A percentile compares a stretch with the other conserved stretches of the same genome.
These are phyloP conservation scores for Nemurella pictetii DNA, from an alignment of 2,888 invertebrate genomes.

Conservation along the genomic window DNA sequence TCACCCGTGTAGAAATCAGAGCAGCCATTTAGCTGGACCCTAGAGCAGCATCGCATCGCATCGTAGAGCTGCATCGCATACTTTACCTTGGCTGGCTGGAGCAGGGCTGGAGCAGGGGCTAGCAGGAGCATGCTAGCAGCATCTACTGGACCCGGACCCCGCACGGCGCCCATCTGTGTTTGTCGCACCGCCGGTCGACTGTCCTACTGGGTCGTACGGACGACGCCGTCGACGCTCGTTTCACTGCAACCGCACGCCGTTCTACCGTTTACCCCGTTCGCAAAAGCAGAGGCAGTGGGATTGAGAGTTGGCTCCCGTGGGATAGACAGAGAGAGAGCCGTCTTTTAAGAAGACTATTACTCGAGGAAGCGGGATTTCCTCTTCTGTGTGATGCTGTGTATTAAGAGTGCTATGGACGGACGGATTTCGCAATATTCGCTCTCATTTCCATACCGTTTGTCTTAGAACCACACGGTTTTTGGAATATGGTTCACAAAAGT, in stretches of 20 bases:
- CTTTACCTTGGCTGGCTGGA: neutral
- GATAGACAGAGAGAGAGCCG: neutral
- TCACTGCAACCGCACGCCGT: neutral
- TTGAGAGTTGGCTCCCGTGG: neutral
- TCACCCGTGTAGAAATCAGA: conserved; percentile 23
- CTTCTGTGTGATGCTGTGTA: neutral
- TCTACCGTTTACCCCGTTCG: neutral
- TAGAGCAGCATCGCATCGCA: neutral
- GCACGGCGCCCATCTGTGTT: neutral
- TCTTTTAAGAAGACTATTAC: neutral
- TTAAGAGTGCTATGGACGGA: too few relatives aligned
- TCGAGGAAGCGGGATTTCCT: neutral
- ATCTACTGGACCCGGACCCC: neutral
- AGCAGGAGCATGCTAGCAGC: too few relatives aligned
- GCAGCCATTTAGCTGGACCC: conserved; percentile 16
- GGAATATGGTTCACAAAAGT: too few relatives aligned
- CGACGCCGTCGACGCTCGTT: neutral
- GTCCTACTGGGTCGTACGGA: too few relatives aligned
- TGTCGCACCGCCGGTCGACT: neutral
- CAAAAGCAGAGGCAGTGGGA: neutral
- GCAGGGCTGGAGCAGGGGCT: too few relatives aligned
- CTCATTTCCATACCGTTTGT: too few relatives aligned
- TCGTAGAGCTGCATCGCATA: neutral
- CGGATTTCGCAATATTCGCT: too few relatives aligned
- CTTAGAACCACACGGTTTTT: too few relatives aligned